Percentiles rank a stretch among this genome's conserved stretches.
Conservation (phyloP, 2,888 invertebrate species). For the Loripinus fragilis region DNA sequence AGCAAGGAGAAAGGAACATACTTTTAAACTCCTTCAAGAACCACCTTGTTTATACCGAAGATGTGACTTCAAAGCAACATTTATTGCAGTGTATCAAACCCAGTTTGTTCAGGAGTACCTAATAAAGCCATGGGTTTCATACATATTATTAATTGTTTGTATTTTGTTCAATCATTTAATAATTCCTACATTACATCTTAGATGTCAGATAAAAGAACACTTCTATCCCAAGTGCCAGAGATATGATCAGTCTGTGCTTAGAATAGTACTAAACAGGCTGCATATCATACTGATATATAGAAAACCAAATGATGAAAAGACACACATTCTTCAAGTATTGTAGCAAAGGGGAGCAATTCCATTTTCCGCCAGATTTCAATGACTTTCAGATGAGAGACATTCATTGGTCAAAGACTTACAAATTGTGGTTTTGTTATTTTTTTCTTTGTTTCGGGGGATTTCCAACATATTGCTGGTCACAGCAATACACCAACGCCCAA, state of each 20-base stretch:
- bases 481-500: too few species aligned
- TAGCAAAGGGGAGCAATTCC: not conserved
- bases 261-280: not conserved
- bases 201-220: not conserved
- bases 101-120: not conserved
- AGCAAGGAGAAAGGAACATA: not conserved
- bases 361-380: not conserved
- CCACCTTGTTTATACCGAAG: not conserved
- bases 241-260: not conserved
- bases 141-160: not conserved
- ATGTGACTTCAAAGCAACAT: not conserved
- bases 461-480: too few species aligned
- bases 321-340: conserved; percentile 16
- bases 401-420: too few species aligned
- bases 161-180: not conserved
- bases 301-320: not conserved
- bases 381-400: too few species aligned
- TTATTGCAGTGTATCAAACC: not conserved
- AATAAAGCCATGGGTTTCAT: not conserved
- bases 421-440: too few species aligned
- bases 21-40: not conserved
- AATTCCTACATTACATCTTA: not conserved
- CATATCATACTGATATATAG: not conserved
- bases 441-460: too few species aligned
- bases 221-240: not conserved